Evolutionary conservation across 1,140 invertebrate genomes (phyloP).

Genomic region (Colletes gigas): DNA sequence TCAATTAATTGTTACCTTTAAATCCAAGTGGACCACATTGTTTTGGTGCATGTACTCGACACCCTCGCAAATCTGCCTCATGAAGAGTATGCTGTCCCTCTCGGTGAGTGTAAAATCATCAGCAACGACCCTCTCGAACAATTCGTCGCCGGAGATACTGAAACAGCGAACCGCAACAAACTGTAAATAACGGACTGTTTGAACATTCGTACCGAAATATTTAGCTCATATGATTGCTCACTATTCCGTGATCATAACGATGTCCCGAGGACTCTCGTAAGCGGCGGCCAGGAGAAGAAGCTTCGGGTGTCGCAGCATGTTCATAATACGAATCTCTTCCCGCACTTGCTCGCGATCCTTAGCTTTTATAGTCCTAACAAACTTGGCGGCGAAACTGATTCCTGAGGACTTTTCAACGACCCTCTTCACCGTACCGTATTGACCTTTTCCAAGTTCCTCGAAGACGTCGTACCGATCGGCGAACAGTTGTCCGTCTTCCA

Average conservation of each 20-base stretch:
- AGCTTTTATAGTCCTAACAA: conserved; percentile 90
- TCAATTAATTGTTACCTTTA: conserved; percentile 86
- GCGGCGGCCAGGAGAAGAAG: conserved; percentile 93
- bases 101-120: conserved; percentile 96
- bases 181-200: not conserved
- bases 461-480: conserved; percentile 83
- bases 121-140: conserved; percentile 95
- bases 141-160: conserved; percentile 94
- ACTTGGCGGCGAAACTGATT: conserved; percentile 93
- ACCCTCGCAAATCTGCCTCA: conserved; percentile 94
- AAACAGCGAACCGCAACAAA: not conserved
- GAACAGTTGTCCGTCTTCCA: conserved; percentile 83
- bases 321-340: conserved; percentile 97
- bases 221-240: conserved; percentile 82
- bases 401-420: conserved; percentile 87
- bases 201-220: not conserved
- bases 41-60: conserved; percentile 94
- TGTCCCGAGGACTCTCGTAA: conserved; percentile 92
- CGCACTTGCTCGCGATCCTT: conserved; percentile 92
- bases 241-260: conserved; percentile 97
- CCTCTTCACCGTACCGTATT: conserved; percentile 89
- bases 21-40: conserved; percentile 92
- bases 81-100: conserved; percentile 94
- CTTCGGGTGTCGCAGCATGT: conserved; percentile 93
- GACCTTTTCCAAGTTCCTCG: conserved; percentile 91